phyloP scores from a whole-genome alignment of 1,140 invertebrate genomes.

The Harpegnathos saltator region DNA sequence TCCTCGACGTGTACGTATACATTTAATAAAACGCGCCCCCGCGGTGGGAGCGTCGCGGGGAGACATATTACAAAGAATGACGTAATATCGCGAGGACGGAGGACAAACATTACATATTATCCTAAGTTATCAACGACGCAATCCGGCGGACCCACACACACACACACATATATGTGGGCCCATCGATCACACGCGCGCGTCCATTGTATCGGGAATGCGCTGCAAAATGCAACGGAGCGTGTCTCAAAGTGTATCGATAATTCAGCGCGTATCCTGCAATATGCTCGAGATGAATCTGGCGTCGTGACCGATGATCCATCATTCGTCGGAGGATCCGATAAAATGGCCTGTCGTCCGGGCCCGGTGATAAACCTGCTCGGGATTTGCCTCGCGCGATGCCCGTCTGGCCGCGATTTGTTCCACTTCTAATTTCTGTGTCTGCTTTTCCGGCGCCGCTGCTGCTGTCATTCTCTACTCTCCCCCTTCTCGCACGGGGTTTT shows the following conservation, averaged over 20 bases:
- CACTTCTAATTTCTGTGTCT: neutral
- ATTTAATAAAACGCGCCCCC: slow-evolving; percentile 50
- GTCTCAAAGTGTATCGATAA: slow-evolving; percentile 72
- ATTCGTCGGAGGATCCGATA: slow-evolving; percentile 63
- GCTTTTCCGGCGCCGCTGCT: neutral
- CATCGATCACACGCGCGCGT: slow-evolving; percentile 59
- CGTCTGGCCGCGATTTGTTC: slow-evolving; percentile 7
- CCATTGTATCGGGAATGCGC: slow-evolving; percentile 17
- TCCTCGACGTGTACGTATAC: slow-evolving; percentile 3
- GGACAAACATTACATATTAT: slow-evolving; percentile 54
- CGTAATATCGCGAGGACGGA: slow-evolving; percentile 41
- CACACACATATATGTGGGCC: neutral
- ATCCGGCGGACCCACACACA: slow-evolving; percentile 7
- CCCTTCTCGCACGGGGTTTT: no score
- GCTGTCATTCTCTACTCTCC: no score
- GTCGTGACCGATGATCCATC: slow-evolving; percentile 65
- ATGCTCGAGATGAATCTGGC: slow-evolving; percentile 67
- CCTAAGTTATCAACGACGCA: slow-evolving; percentile 40
- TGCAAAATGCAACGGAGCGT: slow-evolving; percentile 36
- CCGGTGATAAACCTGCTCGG: slow-evolving; percentile 55
- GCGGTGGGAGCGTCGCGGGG: neutral
- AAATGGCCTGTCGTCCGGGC: slow-evolving; percentile 43
- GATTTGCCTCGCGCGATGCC: neutral
- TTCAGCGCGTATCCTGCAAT: slow-evolving; percentile 57
- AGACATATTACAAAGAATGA: slow-evolving; percentile 34